phyloP scores from a whole-genome alignment of 2,888 invertebrate genomes.

The Phymatocera aterrima region DNA sequence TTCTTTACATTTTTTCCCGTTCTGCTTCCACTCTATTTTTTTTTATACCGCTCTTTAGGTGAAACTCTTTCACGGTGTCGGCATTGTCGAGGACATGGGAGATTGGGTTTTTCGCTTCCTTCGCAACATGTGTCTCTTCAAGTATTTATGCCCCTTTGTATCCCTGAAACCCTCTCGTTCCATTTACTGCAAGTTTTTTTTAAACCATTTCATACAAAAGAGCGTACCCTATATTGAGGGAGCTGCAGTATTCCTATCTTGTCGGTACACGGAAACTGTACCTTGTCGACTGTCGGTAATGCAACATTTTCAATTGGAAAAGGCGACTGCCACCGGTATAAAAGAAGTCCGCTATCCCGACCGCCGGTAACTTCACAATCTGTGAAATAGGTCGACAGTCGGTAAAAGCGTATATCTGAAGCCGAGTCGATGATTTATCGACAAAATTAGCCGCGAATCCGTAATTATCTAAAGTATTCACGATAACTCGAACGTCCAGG shows the following conservation, averaged over 20 bases:
- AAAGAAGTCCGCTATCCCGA: too few relatives aligned
- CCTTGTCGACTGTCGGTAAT: neutral
- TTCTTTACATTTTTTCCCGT: too few relatives aligned
- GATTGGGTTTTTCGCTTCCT: neutral
- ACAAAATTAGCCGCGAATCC: neutral
- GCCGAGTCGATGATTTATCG: neutral
- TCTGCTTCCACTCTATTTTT: neutral
- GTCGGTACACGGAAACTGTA: neutral
- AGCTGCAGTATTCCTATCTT: neutral
- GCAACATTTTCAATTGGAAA: neutral
- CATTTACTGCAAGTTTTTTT: neutral
- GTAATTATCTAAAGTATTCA: neutral
- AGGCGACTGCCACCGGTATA: neutral
- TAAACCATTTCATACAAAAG: neutral
- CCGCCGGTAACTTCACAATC: too few relatives aligned
- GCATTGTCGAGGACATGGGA: neutral
- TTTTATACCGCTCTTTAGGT: neutral
- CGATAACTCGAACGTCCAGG: neutral
- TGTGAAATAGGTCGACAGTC: too few relatives aligned
- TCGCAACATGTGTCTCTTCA: neutral
- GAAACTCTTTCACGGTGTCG: neutral
- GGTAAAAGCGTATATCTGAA: too few relatives aligned
- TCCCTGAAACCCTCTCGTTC: neutral
- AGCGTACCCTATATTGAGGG: neutral
- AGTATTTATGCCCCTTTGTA: neutral